Base-by-base conservation (phyloP, 2,888 invertebrate genomes). In the Phyllotreta cruciferae region DNA sequence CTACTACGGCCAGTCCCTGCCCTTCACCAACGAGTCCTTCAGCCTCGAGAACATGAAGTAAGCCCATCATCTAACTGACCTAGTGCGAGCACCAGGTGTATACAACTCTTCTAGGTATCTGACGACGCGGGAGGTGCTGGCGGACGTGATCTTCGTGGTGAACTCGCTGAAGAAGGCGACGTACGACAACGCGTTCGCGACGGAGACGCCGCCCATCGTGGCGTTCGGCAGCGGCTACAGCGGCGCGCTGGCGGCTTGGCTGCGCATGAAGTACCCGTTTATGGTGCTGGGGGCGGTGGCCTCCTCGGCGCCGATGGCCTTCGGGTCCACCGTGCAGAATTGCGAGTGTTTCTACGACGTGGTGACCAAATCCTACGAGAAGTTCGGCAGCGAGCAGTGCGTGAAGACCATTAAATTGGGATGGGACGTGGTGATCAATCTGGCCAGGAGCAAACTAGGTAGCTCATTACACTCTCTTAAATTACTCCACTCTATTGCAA, bases 171-270 rank as follows among this genome's bases (percentile, higher is more conserved):
- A 35, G 75, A 82, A 66, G 10, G 60, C 57, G 0, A 71, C 71
- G 54, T 70, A 73, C 36, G 10, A 66, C 56, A 60, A 69, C 5
- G 70, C 70, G 49, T 70, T 72, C 11, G 67, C 65, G 77, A 67
- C 77, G 74, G 53, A 82, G 82, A 9, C 83, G 56, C 87, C 90
- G 74, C 92, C 95, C 0, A 93, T 98, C 7, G 89, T 98, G 69
- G 92, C 92, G 0, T 88, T 90, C 79, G 90, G 89, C 64, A 89
- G 98, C 0, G 96, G 96, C 0, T 98, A 99, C 79, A 98, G 98
- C 0, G 98, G 98, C n/a, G 98, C 98, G 98, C 82, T 99, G 42
- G 87, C 98, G 0, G 93, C 98, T 0, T 99, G 98, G 93, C 87
- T 98, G 75, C 87, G 98, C 38, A 91, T 96, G 81, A 98, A 98